A percentile compares a stretch with the other conserved stretches of the same genome.
phyloP scores from a whole-genome alignment of 1,140 invertebrate genomes.

The Zaprionus ghesquierei region DNA sequence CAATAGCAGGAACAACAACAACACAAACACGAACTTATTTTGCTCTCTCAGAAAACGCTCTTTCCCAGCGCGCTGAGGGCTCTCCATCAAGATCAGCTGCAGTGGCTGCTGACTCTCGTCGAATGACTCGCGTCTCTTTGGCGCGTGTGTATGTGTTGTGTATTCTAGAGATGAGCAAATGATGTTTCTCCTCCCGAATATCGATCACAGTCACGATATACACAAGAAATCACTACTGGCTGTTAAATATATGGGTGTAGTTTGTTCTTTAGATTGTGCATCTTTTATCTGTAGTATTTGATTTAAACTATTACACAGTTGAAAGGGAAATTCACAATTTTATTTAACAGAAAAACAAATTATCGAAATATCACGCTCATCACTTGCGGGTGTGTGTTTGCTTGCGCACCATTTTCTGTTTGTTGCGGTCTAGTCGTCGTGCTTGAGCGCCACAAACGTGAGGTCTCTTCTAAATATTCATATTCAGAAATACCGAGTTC shows the following conservation, averaged over 20 bases:
- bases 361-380: not conserved
- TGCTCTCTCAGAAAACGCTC: slow-evolving; percentile 19
- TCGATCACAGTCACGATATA: not conserved
- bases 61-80: slow-evolving; percentile 17
- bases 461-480: slow-evolving; percentile 41
- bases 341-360: not conserved
- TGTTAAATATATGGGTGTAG: not conserved
- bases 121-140: slow-evolving; percentile 44
- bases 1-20: slow-evolving; percentile 19
- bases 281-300: not conserved
- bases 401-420: not conserved
- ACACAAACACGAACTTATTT: slow-evolving; percentile 9
- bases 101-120: slow-evolving; percentile 32
- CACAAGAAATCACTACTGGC: not conserved
- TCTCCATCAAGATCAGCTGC: slow-evolving; percentile 68
- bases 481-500: slow-evolving; percentile 28
- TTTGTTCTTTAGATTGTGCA: too few species aligned
- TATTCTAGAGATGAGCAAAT: not conserved
- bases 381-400: not conserved
- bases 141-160: slow-evolving; percentile 10
- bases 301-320: too few species aligned
- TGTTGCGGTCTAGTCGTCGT: slow-evolving; percentile 25
- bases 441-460: slow-evolving; percentile 52
- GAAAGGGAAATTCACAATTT: too few species aligned
- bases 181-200: not conserved